Percentiles rank a stretch among this genome's conserved stretches.
These are phyloP conservation scores for Caenorhabditis japonica DNA, from an alignment of 2,888 invertebrate genomes.

Conservation along the genomic window DNA sequence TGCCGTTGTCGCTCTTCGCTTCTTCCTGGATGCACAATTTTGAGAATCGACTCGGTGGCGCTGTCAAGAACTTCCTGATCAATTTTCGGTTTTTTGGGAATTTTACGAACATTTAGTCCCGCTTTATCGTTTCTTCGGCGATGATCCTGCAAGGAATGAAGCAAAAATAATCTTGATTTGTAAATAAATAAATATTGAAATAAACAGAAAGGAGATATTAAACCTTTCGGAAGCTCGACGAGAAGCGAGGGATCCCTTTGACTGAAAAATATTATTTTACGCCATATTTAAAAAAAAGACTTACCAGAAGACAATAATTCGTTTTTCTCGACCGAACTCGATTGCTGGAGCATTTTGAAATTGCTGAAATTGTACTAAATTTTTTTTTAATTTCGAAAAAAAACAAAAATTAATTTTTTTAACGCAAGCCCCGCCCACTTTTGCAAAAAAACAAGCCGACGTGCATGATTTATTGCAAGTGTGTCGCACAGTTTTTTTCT, in stretches of 20 bases:
- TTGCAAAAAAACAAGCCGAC: neutral
- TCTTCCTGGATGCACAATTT: conserved; percentile 10
- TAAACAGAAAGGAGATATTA: neutral
- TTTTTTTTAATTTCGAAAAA: too few relatives aligned
- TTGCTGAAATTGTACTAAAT: too few relatives aligned
- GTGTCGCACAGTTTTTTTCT: conserved; percentile 13
- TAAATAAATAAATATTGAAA: neutral
- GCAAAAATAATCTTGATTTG: too few relatives aligned
- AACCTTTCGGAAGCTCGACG: neutral
- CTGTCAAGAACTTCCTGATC: conserved; percentile 2
- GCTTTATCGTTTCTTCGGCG: too few relatives aligned
- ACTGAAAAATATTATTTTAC: neutral
- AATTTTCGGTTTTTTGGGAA: neutral
- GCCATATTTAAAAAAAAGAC: neutral
- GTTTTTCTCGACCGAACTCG: neutral
- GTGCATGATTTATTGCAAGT: conserved; percentile 4
- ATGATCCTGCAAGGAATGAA: too few relatives aligned
- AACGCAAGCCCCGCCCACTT: conserved; percentile 7
- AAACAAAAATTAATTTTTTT: neutral
- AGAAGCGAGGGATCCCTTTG: neutral
- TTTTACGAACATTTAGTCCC: too few relatives aligned
- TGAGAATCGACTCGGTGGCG: conserved; percentile 3
- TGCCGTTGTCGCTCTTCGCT: neutral
- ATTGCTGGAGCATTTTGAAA: too few relatives aligned
- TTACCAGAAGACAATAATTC: too few relatives aligned